These are phyloP conservation scores for Mustela lutreola DNA, from an alignment of 2,113 vertebrate species.

Conservation along the genomic window DNA sequence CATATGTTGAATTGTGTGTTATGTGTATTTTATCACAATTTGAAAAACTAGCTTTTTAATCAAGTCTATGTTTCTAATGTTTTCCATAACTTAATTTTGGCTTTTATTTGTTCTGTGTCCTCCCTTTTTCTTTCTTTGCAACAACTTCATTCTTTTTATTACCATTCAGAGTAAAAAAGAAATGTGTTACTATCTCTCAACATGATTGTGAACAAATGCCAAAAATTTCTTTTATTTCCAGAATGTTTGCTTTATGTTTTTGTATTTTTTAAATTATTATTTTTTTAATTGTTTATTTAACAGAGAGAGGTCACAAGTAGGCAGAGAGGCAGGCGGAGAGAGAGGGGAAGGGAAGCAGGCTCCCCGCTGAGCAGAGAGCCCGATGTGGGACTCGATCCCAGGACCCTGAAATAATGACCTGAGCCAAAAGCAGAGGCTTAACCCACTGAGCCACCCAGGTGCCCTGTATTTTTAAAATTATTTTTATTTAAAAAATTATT, in stretches of 20 bases:
- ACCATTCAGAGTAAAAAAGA: not conserved
- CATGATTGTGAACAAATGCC: not conserved
- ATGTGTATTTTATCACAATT: not conserved
- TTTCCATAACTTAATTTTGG: not conserved
- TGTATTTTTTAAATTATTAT: not conserved
- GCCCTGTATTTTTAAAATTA: not conserved
- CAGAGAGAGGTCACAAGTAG: too few species aligned
- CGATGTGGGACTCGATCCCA: too few species aligned
- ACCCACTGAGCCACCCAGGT: too few species aligned
- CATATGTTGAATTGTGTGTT: not conserved
- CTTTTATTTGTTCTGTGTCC: not conserved
- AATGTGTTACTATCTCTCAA: not conserved
- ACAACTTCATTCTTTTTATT: not conserved
- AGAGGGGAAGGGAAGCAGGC: too few species aligned
- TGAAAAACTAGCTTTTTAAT: not conserved
- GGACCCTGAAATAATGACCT: too few species aligned
- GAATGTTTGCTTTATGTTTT: not conserved
- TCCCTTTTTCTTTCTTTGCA: not conserved
- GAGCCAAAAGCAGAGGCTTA: too few species aligned
- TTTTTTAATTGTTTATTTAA: not conserved
- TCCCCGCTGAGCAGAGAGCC: too few species aligned
- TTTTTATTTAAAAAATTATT: not conserved
- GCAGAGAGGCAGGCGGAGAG: too few species aligned
- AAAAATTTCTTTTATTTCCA: not conserved
- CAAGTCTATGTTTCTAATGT: not conserved